A percentile compares a stretch with the other conserved stretches of the same genome.
These are phyloP conservation scores for Sitodiplosis mosellana DNA, from an alignment of 1,140 invertebrate genomes.

Conservation along the genomic window DNA sequence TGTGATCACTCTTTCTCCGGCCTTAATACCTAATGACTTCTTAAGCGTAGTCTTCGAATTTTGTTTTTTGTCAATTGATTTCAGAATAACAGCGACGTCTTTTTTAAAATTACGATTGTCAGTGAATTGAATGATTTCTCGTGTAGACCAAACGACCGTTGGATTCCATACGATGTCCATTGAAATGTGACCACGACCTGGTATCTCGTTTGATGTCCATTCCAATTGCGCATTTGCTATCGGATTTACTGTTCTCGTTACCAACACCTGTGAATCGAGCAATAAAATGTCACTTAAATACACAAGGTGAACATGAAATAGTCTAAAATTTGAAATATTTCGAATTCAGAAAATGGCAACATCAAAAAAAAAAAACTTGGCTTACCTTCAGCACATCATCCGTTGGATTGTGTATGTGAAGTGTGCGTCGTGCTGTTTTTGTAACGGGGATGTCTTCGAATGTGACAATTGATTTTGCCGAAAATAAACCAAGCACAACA, in stretches of 20 bases:
- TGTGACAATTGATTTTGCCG: constrained; percentile 34
- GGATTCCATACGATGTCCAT: constrained; percentile 43
- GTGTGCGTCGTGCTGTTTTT: constrained; percentile 25
- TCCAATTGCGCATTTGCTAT: constrained; percentile 34
- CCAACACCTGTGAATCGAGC: constrained; percentile 31
- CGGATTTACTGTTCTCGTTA: constrained; percentile 35
- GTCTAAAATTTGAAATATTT: not conserved
- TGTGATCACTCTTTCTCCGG: not conserved
- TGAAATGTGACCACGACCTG: constrained; percentile 24
- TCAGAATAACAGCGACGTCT: constrained; percentile 43
- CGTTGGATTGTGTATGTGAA: constrained; percentile 37
- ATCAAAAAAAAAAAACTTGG: too few species aligned
- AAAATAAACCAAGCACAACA: constrained; percentile 39
- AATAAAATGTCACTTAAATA: not conserved
- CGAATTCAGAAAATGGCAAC: too few species aligned
- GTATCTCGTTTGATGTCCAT: constrained; percentile 27
- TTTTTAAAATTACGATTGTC: constrained; percentile 41
- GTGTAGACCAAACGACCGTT: constrained; percentile 30
- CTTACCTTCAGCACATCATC: constrained; percentile 32
- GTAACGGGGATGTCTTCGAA: constrained; percentile 42
- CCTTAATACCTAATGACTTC: not conserved
- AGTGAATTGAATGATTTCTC: constrained; percentile 39
- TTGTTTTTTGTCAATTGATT: constrained; percentile 19
- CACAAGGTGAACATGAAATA: not conserved
- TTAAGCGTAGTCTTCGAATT: not conserved